Evolutionary conservation across 2,797 vertebrate species (phyloP), one percentile per base, ranked within the genome.

Genomic region (Emydoidea blandingii): DNA sequence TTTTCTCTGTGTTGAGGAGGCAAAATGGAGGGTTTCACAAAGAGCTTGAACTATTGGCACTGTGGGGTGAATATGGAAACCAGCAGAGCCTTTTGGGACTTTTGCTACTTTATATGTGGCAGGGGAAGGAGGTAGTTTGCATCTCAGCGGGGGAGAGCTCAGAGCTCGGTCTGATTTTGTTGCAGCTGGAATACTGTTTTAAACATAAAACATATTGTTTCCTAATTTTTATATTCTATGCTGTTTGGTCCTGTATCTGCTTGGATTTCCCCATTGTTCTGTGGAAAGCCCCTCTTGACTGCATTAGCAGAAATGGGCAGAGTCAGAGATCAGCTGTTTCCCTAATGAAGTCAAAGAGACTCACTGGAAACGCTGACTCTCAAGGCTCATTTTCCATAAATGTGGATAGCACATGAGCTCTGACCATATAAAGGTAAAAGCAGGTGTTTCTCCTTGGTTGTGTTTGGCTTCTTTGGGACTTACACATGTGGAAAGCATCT

Each of bases 301-400:
- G 65, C 89, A 62, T 95, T 94, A 97, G 94, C 91, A 94, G 94
- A 96, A 97, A 94, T 97, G 65, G 94, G 88, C 95, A 94, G 94
- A 95, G 93, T 97, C 97, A 94, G 96, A 97, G 96, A 97, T 98
- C 94, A 97, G 78, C 95, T 94, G 41, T 95, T 98, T 97, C 93
- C 93, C 84, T 93, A 76, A 88, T 83, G 57, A 96, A 84, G 96
- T 97, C 93, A 96, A 88, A 65, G 11, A 92, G 94, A 96, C 88
- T 94, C 85, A 68, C 14, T 94, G 94, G 94, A 93, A 97, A 95
- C 83, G 53, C 53, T 49, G 93, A 95, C 91, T 97, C 84, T 62
- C 80, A 41, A 83, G 93, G 76, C 91, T 97, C 87, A 87, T 97
- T 97, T 98, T 94, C 92, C 89, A 89, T 92, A 92, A 83, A 79